phyloP scores from a whole-genome alignment of 2,797 vertebrate species.

The Eospalax fontanierii region DNA sequence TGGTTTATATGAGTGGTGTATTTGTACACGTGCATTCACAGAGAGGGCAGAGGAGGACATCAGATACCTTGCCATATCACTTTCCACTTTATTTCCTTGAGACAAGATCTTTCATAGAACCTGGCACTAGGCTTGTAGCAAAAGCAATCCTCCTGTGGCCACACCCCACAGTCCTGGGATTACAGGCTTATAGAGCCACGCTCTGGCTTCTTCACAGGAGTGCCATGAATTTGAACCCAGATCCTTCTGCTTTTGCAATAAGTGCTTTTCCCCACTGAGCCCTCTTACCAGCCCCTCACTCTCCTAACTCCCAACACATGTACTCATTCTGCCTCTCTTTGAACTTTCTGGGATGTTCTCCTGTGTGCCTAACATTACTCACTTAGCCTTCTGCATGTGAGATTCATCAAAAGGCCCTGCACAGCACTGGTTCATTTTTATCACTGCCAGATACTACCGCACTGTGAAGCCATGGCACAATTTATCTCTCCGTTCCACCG shows the following conservation, averaged over 20 bases:
- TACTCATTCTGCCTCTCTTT: background rate
- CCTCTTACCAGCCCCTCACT: background rate
- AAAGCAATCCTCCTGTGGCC: background rate
- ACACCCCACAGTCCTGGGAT: background rate
- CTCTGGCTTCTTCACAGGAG: background rate
- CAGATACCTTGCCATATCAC: background rate
- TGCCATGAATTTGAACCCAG: background rate
- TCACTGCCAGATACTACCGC: background rate
- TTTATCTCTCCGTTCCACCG: background rate
- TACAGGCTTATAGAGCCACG: background rate
- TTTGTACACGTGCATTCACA: background rate
- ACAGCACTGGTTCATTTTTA: background rate
- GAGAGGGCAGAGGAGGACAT: background rate
- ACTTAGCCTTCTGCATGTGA: background rate
- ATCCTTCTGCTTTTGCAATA: background rate
- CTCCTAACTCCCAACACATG: background rate
- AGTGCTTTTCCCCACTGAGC: background rate
- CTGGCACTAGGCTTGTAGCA: background rate
- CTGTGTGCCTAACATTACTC: background rate
- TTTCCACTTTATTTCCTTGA: background rate
- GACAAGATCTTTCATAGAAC: background rate
- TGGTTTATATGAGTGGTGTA: background rate
- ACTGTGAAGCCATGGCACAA: background rate
- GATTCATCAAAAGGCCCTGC: background rate
- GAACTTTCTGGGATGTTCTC: background rate